Percentiles rank a stretch among this genome's conserved stretches.
phyloP scores from a whole-genome alignment of 2,797 vertebrate genomes.

The Pygocentrus nattereri region DNA sequence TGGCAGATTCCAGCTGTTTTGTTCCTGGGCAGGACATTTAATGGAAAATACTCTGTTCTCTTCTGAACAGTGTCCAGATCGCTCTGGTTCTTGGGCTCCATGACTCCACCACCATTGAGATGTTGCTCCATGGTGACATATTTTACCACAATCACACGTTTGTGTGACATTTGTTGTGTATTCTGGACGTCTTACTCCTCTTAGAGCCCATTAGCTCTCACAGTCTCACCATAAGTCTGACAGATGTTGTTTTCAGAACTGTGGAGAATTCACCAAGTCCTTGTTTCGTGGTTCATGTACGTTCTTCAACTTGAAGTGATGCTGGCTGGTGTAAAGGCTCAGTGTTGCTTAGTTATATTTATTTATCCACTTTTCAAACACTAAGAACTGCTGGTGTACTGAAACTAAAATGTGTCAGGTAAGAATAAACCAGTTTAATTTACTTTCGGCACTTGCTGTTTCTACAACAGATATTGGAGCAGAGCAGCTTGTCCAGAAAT shows the following conservation, averaged over 20 bases:
- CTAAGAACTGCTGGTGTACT: neutral
- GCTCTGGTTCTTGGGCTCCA: slow-evolving; percentile 32
- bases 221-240: slow-evolving; percentile 50
- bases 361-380: neutral
- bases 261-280: slow-evolving; percentile 41
- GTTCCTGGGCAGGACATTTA: slow-evolving; percentile 37
- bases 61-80: slow-evolving; percentile 39
- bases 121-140: slow-evolving; percentile 48
- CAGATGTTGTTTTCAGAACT: slow-evolving; percentile 54
- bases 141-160: slow-evolving; percentile 51
- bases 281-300: slow-evolving; percentile 40
- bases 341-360: neutral
- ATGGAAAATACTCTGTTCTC: slow-evolving; percentile 40
- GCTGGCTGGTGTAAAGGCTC: slow-evolving; percentile 30
- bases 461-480: neutral
- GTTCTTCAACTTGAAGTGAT: slow-evolving; percentile 37
- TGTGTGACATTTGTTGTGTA: slow-evolving; percentile 54
- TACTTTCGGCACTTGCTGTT: neutral
- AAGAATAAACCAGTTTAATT: neutral
- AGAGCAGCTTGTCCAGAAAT: neutral
- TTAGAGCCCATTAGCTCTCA: slow-evolving; percentile 47
- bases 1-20: slow-evolving; percentile 27
- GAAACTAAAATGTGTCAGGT: neutral
- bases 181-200: slow-evolving; percentile 47
- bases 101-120: slow-evolving; percentile 36